Percentiles rank a stretch among this genome's conserved stretches.
These are phyloP conservation scores for Cancer borealis DNA, from an alignment of 2,888 invertebrate genomes.

Conservation along the genomic window DNA sequence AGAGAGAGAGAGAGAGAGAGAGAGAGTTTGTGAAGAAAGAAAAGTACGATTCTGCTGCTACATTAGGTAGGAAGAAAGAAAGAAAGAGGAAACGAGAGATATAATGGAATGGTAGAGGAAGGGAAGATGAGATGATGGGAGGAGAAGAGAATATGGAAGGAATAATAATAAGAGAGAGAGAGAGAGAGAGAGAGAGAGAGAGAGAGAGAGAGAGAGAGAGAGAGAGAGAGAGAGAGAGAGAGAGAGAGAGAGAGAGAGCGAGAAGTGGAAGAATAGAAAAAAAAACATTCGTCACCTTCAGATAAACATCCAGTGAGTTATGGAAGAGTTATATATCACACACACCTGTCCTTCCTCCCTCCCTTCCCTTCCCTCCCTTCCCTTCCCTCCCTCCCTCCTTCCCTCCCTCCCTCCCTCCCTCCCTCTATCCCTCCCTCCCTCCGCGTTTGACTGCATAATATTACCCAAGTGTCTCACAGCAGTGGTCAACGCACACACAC, in stretches of 20 bases:
- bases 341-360: background rate
- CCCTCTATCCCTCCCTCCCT: background rate
- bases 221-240: background rate
- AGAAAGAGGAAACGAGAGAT: background rate
- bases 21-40: background rate
- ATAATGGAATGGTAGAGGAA: background rate
- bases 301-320: slow-evolving; percentile 29
- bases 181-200: background rate
- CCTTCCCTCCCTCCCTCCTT: background rate
- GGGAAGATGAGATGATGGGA: background rate
- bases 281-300: background rate
- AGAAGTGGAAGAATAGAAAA: background rate
- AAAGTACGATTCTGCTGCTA: background rate
- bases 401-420: background rate
- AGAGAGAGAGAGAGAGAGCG: slow-evolving; percentile 1
- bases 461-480: slow-evolving; percentile 20
- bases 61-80: background rate
- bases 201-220: slow-evolving; percentile 35
- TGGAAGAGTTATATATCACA: background rate
- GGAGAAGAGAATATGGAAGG: background rate
- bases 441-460: background rate
- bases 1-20: slow-evolving; percentile 18
- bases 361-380: background rate
- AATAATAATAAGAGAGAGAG: background rate
- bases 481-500: background rate